Evolutionary conservation across 2,797 vertebrate species (phyloP).

Genomic region (Acestrorhynchus altus): DNA sequence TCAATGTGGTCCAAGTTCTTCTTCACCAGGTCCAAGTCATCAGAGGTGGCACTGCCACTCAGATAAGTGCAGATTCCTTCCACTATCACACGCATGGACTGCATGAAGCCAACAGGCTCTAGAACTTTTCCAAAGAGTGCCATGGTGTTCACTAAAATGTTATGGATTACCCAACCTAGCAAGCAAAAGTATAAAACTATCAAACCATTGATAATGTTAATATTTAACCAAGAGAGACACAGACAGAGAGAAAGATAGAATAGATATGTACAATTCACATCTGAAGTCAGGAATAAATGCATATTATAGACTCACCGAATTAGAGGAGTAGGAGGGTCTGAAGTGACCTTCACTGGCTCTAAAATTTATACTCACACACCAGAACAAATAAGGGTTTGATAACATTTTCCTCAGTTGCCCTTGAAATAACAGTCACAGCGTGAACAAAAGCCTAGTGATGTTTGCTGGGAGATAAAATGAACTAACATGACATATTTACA

Average conservation of each 20-base stretch:
- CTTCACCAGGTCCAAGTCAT: slow-evolving; percentile 72
- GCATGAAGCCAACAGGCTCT: slow-evolving; percentile 78
- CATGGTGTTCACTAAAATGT: slow-evolving; percentile 60
- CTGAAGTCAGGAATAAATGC: background rate
- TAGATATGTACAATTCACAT: too few relatives aligned
- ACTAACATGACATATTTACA: background rate
- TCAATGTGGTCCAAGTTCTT: slow-evolving; percentile 78
- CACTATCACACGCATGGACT: slow-evolving; percentile 73
- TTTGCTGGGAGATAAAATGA: background rate
- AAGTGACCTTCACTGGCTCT: slow-evolving; percentile 32
- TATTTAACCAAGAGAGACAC: background rate
- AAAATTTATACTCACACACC: slow-evolving; percentile 37
- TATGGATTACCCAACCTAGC: background rate
- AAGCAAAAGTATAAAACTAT: background rate
- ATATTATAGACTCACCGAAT: slow-evolving; percentile 2
- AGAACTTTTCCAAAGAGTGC: slow-evolving; percentile 76
- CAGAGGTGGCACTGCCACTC: slow-evolving; percentile 64
- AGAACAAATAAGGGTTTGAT: slow-evolving; percentile 39
- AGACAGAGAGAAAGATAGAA: background rate
- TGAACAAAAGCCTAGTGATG: background rate
- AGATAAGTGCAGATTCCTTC: slow-evolving; percentile 73
- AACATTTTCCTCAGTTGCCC: slow-evolving; percentile 30
- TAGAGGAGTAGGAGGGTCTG: slow-evolving; percentile 19
- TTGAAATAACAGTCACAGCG: slow-evolving; percentile 36
- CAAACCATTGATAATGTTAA: background rate